A percentile compares a stretch with the other conserved stretches of the same genome.
Evolutionary conservation across 2,797 vertebrate species (phyloP).

Genomic region (Neopelma chrysocephalum): DNA sequence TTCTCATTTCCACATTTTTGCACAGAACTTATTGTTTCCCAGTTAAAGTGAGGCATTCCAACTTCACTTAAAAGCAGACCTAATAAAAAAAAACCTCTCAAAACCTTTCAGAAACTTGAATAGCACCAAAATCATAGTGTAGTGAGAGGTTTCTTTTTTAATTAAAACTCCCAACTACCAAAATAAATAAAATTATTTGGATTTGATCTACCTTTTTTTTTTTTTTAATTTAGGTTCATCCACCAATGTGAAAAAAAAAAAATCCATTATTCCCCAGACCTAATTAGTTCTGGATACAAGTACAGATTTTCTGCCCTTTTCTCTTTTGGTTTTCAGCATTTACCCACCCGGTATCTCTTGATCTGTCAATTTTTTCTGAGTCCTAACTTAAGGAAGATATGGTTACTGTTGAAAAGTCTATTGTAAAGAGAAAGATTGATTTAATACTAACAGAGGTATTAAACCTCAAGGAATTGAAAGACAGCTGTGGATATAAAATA

Average conservation of each 20-base stretch:
- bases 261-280: neutral
- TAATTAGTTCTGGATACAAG: neutral
- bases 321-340: neutral
- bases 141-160: neutral
- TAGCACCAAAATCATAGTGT: neutral
- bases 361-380: constrained; percentile 5
- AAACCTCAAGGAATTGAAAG: neutral
- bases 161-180: neutral
- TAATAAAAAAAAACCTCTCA: neutral
- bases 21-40: neutral
- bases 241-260: neutral
- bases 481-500: neutral
- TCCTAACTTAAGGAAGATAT: neutral
- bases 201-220: neutral
- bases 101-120: neutral
- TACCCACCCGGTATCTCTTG: neutral
- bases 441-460: neutral
- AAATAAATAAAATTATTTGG: neutral
- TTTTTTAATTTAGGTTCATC: neutral
- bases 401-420: neutral
- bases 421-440: constrained; percentile 23
- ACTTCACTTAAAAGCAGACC: neutral
- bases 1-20: neutral
- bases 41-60: neutral
- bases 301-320: neutral